These are phyloP conservation scores for Phortica magna DNA, from an alignment of 2,888 invertebrate species.

Conservation along the genomic window DNA sequence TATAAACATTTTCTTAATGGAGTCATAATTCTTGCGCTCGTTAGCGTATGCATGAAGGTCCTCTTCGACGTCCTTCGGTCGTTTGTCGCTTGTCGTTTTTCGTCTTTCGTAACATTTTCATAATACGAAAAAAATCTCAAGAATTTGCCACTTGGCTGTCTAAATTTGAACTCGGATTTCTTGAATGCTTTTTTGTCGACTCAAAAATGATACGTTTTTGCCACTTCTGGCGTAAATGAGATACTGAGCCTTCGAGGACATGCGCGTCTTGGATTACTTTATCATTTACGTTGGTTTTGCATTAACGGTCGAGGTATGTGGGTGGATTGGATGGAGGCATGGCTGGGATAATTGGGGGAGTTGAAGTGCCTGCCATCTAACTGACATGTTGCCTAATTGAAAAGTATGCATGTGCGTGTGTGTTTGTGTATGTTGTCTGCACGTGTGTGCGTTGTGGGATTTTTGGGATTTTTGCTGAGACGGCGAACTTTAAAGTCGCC, in stretches of 20 bases:
- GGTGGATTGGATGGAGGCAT: no score
- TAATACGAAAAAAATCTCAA: background rate
- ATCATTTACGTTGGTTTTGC: slow-evolving; percentile 5
- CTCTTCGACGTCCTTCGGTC: slow-evolving; percentile 2
- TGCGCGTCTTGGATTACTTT: slow-evolving; percentile 31
- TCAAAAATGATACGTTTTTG: background rate
- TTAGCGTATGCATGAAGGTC: slow-evolving; percentile 49
- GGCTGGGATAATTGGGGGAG: background rate
- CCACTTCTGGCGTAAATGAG: background rate
- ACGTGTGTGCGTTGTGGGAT: slow-evolving; percentile 19
- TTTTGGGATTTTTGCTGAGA: slow-evolving; percentile 50
- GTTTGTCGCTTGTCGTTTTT: slow-evolving; percentile 24
- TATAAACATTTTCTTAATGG: slow-evolving; percentile 55
- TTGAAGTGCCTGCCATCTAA: background rate
- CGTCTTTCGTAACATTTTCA: background rate
- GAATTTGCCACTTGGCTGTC: slow-evolving; percentile 25
- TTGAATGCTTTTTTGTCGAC: background rate
- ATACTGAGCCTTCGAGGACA: slow-evolving; percentile 14
- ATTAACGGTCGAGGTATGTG: background rate
- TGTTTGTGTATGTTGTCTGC: slow-evolving; percentile 20
- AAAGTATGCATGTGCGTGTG: slow-evolving; percentile 64
- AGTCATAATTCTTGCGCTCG: slow-evolving; percentile 70
- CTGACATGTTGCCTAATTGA: slow-evolving; percentile 70
- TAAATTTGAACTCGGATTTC: background rate
- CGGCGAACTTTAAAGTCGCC: slow-evolving; percentile 51